Conservation (phyloP, 2,797 vertebrate species). For the Xerus rutilus region DNA sequence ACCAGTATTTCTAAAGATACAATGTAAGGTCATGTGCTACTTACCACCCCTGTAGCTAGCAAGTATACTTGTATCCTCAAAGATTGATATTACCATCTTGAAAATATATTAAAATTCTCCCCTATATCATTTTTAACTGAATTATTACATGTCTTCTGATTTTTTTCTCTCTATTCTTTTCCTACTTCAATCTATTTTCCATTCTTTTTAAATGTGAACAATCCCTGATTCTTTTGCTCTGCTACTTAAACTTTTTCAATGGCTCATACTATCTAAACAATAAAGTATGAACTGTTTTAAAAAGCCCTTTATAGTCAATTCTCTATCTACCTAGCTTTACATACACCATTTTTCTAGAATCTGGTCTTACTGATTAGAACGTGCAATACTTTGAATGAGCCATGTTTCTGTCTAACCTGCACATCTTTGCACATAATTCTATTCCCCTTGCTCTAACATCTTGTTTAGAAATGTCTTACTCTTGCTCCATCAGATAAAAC, state of each 20-base stretch:
- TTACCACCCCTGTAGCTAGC: not conserved
- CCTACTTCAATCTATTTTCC: not conserved
- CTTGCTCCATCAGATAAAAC: too few relatives aligned
- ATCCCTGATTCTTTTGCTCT: not conserved
- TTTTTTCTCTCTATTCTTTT: not conserved
- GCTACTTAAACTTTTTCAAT: not conserved
- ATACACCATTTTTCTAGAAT: too few relatives aligned
- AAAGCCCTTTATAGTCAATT: not conserved
- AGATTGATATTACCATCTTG: not conserved
- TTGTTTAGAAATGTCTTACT: too few relatives aligned
- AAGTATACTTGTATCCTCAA: not conserved
- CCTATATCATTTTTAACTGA: not conserved
- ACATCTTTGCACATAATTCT: too few relatives aligned
- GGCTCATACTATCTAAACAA: not conserved
- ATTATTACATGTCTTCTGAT: not conserved
- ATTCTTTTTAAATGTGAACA: not conserved
- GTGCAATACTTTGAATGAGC: too few relatives aligned
- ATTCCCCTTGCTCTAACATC: too few relatives aligned
- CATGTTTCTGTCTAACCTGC: too few relatives aligned
- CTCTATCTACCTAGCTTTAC: not conserved
- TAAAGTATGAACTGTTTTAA: not conserved
- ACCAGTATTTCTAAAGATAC: conserved; percentile 33
- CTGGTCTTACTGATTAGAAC: too few relatives aligned
- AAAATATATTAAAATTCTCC: conserved; percentile 1
- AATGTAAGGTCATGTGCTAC: not conserved